Evolutionary conservation across 2,888 invertebrate species (phyloP).

Genomic region (Celastrina argiolus): DNA sequence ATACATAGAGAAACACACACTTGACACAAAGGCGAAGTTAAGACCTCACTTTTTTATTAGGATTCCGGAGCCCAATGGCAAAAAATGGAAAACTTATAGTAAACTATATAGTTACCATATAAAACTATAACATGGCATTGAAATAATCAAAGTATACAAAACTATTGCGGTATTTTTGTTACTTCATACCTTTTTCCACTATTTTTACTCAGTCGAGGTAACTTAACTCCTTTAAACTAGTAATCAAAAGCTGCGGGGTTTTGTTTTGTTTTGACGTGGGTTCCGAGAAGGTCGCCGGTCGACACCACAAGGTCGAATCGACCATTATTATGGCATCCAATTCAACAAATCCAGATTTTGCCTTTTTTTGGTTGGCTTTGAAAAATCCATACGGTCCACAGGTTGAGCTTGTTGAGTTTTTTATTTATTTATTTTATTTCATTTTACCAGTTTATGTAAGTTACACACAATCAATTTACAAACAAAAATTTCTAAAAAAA

Average conservation of each 20-base stretch:
- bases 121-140: too few relatives aligned
- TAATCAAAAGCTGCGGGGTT: conserved; percentile 36
- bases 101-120: too few relatives aligned
- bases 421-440: background rate
- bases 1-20: too few relatives aligned
- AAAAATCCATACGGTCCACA: background rate
- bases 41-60: too few relatives aligned
- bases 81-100: too few relatives aligned
- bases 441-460: too few relatives aligned
- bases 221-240: conserved; percentile 14
- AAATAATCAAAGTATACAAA: background rate
- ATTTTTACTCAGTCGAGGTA: conserved; percentile 2
- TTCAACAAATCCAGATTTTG: conserved; percentile 8
- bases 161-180: background rate
- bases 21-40: too few relatives aligned
- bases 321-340: conserved; percentile 15
- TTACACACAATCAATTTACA: too few relatives aligned
- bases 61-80: too few relatives aligned
- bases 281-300: conserved; percentile 68
- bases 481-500: too few relatives aligned
- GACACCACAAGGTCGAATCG: conserved; percentile 49
- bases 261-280: conserved; percentile 58
- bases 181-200: background rate
- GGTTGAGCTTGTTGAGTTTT: background rate
- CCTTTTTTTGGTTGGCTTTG: background rate